phyloP scores from a whole-genome alignment of 2,797 vertebrate species.

The Alca torda region DNA sequence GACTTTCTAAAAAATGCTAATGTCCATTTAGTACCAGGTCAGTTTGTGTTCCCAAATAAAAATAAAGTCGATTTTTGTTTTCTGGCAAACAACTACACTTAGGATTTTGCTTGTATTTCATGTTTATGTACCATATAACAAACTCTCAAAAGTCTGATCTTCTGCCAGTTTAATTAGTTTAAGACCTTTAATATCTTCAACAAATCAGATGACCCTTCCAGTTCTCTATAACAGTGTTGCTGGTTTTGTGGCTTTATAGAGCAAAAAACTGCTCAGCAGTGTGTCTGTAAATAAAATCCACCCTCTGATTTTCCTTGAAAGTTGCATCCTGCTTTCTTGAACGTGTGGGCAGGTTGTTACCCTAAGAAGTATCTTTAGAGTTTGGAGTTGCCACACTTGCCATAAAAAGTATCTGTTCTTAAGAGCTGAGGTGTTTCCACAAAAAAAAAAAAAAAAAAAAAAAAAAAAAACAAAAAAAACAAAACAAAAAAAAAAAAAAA shows the following conservation, averaged over 20 bases:
- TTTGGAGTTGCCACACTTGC: not conserved
- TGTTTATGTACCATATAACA: not conserved
- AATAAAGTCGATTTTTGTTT: not conserved
- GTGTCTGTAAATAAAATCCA: not conserved
- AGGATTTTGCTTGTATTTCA: not conserved
- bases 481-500: not conserved
- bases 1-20: not conserved
- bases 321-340: not conserved
- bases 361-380: not conserved
- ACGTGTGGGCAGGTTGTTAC: not conserved
- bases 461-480: no score
- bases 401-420: not conserved
- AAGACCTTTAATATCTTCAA: not conserved
- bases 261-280: not conserved
- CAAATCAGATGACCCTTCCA: not conserved
- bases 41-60: not conserved
- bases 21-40: not conserved
- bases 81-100: not conserved
- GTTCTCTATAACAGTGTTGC: not conserved
- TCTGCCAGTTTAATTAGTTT: not conserved
- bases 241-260: not conserved
- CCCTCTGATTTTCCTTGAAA: not conserved
- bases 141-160: not conserved
- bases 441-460: no score
- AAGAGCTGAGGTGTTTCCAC: not conserved